Evolutionary conservation across 1,140 invertebrate species (phyloP), one percentile per base, ranked within the genome.

Genomic region (Sesamia nonagrioides): DNA sequence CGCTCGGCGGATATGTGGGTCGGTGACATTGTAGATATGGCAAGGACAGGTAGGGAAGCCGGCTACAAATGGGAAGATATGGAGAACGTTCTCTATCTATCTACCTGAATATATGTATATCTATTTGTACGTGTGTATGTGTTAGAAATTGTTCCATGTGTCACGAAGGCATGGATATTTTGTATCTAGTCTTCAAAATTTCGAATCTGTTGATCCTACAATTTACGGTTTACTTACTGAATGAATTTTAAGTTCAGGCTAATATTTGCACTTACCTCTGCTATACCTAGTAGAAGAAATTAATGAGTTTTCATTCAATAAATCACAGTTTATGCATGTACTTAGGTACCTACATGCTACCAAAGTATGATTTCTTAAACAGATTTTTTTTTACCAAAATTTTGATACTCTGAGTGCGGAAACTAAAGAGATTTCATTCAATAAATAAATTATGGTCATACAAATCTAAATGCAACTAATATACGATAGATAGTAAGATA

Each of bases 1-100:
- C 61, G 61, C 60, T 77, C 33, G 60, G 74, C 48, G 74, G 74
- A 54, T 68, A 66, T 77, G 48, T 77, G 74, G 74, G 74, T 77
- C 60, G 74, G 54, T 61, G 61, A 68, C 61, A 40, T 77, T 68
- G 74, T 66, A 27, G 73, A 75, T 75, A 75, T 75, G 27, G 58
- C 73, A 75, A 75, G 56, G 73, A 61, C 73, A 75, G 73, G 73
- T 75, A 75, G 58, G 42, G 73, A 73, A 63, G 42, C 48, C 48
- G 48, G 60, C 7, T 35, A 66, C 61, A 56, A 77, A 77, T 77
- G 74, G 35, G n/a, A 68, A 48, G 48, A 77, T 66, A 77, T 18
- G 45, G 18, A 33, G 48, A 52, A 66, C 61, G 42, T 77, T 77
- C 54, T 61, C 74, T 77, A 54, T 77, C 60, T 66, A 66, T n/a